Base-by-base conservation (phyloP, 2,797 vertebrate genomes). In the Tinamus major region DNA sequence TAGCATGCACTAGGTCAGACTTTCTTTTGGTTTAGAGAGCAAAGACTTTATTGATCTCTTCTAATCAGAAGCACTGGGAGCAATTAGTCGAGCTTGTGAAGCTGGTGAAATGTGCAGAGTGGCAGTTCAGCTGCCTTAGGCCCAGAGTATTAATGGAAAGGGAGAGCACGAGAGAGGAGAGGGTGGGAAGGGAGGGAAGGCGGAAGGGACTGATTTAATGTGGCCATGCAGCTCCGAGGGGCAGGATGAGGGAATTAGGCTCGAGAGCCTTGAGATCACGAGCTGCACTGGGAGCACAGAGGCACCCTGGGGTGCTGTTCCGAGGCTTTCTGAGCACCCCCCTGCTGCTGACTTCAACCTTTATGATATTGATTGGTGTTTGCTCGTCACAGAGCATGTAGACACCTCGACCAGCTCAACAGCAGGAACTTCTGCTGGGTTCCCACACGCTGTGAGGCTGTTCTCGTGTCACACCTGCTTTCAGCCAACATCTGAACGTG, bases 21-120 rank as follows among this genome's bases (percentile, higher is more conserved):
- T 87, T 72, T 21, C 80, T 89, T 77, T 87, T 10, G 58, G 79
- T 67, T 65, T 33, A 46, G 24, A 79, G 89, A 94, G 90, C 87
- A 92, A 64, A 90, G 79, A 70, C 64, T 93, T 69, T 93, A 93
- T 87, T 93, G 96, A 96, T 93, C 94, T 79, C 29, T 42, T 70
- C 74, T 63, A 59, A 92, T 94, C 89, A 87, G 88, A 91, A 95
- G 85, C 90, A 58, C 70, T 87, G 93, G 87, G 95, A 97, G 84
- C 95, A 95, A 94, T 95, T 94, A 96, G 87, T 37, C 31, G 53
- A 77, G 90, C 42, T 29, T 37, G 61, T 13, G 68, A 90, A 90
- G 80, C 3, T 10, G 16, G 49, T 20, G 63, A 23, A 74, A 55
- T 4, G 71, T 20, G 70, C 56, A 0, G 4, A 75, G 68, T 4